Base-by-base conservation (phyloP, 2,113 vertebrate genomes). In the Rallus limicola region DNA sequence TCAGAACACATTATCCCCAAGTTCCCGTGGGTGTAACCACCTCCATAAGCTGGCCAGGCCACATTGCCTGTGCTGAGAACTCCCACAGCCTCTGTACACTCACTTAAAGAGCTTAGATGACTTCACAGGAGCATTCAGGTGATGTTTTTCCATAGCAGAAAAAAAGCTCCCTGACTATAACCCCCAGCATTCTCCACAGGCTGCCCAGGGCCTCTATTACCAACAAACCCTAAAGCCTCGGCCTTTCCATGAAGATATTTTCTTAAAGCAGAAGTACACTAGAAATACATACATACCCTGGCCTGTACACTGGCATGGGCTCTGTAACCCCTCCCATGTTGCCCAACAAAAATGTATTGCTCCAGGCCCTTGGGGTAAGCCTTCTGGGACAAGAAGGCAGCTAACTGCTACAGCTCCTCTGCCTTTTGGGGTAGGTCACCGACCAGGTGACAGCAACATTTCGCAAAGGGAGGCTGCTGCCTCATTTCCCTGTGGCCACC, bases 271-370 rank as follows among this genome's bases (percentile, higher is more conserved):
- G 15, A 68, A 70, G 6, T 16, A 23, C 16, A 19, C 18, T 18
- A 36, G 29, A 65, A 70, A 29, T 17, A 31, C 11, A 33, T 13
- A 36, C 62, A n/a, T 59, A 52, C 3, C 10, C 5, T 7, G 6
- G 31, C 28, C 56, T 0, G 0, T 7, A 9, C 21, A 8, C 25
- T 16, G 44, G 38, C 31, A 38, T 1, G 0, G 28, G 56, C 53
- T 78, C 63, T 76, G 36, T n/a, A 79, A 52, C 50, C 34, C 42
- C n/a, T 88, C 46, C 38, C 53, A 5, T 0, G 1, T 31, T 29
- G 26, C 55, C 71, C 62, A 60, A 26, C 7, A 52, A 56, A 58
- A 56, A 53, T 11, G 33, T 10, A 25, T 14, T 15, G 5, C 13
- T 36, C 12, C 26, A 75, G n/a, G 24, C 42, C 46, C 60, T 38